A percentile compares a stretch with the other conserved stretches of the same genome.
These are phyloP conservation scores for Carollia perspicillata DNA, from an alignment of 2,113 vertebrate genomes.

Conservation along the genomic window DNA sequence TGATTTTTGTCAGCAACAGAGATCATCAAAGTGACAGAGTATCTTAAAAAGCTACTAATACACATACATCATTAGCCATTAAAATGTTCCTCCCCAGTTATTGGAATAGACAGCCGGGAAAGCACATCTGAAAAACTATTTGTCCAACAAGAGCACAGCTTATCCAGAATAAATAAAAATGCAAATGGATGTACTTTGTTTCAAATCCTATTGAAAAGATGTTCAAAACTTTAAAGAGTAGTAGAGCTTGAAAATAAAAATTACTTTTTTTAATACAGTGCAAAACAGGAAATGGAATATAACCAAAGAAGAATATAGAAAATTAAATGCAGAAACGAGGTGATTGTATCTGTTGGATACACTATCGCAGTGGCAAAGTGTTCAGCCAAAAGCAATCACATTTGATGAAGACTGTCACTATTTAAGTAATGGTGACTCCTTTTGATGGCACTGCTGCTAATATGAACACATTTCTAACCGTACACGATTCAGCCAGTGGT, in stretches of 20 bases:
- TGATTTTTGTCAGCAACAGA: background rate
- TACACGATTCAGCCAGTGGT: background rate
- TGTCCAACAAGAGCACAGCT: background rate
- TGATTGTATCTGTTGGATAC: background rate
- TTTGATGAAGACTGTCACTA: background rate
- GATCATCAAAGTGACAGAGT: background rate
- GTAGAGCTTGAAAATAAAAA: background rate
- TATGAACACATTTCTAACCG: background rate
- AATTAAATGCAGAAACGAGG: background rate
- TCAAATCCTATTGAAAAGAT: background rate
- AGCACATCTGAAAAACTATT: background rate
- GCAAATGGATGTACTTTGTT: constrained; percentile 26
- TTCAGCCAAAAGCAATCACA: background rate
- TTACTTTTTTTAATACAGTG: background rate
- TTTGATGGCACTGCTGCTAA: background rate
- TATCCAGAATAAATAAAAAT: constrained; percentile 45
- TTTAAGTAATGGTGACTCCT: background rate
- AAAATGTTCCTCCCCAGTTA: background rate
- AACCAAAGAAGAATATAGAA: background rate
- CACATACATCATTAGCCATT: background rate
- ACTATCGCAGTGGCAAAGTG: background rate
- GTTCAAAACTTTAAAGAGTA: constrained; percentile 1
- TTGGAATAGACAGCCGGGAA: constrained; percentile 30
- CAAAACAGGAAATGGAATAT: constrained; percentile 4
- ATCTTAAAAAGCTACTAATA: constrained; percentile 20